A percentile compares a stretch with the other conserved stretches of the same genome.
Evolutionary conservation across 2,888 invertebrate species (phyloP).

Genomic region (Pseudococcus jackbeardsleyi): DNA sequence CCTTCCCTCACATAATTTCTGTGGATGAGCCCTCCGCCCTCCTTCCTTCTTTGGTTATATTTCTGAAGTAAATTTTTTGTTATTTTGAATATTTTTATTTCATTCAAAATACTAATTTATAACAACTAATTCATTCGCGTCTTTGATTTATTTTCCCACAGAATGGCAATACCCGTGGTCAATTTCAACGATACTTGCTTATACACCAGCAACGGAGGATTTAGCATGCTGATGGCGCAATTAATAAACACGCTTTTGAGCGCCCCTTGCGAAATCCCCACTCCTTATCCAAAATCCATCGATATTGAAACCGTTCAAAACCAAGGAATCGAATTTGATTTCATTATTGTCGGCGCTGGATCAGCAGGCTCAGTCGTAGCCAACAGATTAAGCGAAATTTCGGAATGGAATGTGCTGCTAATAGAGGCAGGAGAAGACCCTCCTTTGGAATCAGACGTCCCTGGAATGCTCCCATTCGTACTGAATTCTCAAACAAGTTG

Average conservation of each 20-base stretch:
- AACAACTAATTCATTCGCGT: too few species aligned
- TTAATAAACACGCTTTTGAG: constrained; percentile 39
- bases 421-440: constrained; percentile 74
- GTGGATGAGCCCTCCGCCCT: too few species aligned
- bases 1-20: too few species aligned
- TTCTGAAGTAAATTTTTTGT: too few species aligned
- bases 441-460: constrained; percentile 71
- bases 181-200: constrained; percentile 34
- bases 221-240: not conserved
- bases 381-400: constrained; percentile 71
- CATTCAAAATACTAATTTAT: too few species aligned
- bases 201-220: constrained; percentile 14
- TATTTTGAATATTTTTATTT: too few species aligned
- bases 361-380: constrained; percentile 74
- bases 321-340: constrained; percentile 67
- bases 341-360: constrained; percentile 70
- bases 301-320: not conserved
- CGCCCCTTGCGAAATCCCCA: constrained; percentile 27
- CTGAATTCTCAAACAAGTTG: not conserved
- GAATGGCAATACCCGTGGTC: not conserved
- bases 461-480: constrained; percentile 70
- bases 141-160: not conserved
- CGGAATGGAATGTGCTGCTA: constrained; percentile 72
- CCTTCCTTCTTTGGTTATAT: too few species aligned
- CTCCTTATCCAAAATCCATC: not conserved